Base-by-base conservation (phyloP, 2,888 invertebrate species). In the Hirudinaria manillensis region DNA sequence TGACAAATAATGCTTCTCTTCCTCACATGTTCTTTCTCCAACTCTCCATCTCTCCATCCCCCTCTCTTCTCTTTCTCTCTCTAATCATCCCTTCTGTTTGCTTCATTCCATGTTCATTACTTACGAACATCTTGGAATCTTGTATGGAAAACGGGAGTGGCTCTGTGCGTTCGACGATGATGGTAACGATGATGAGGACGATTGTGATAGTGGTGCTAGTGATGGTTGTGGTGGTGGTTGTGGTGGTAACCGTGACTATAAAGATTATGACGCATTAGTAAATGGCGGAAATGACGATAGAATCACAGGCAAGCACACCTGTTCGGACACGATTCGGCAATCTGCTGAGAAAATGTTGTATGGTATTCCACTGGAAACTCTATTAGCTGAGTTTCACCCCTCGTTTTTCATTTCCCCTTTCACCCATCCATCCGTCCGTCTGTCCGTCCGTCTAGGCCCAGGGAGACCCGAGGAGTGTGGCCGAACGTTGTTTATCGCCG, bases 351-450 rank as follows among this genome's bases (percentile, higher is more conserved):
- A 61, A n/a, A 45, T 6, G 10, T 45, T 45, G 45, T 45, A 45
- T 45, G 16, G 45, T 45, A 45, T 16, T 1, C 45, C 45, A 45
- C 45, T 45, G 45, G 45, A 45, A 45, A 45, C 45, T 10, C 45
- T 45, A 45, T 45, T 45, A 45, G 45, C 45, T 16, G 6, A 16
- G 45, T 45, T 45, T 16, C 45, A 45, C 45, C 45, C 16, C 45
- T n/a, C 13, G 45, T 45, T 3, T 45, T 61, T 10, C 24, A 53
- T 61, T 29, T 29, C 24, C 29, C 24, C 19, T 2, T 61, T 29
- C 61, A n/a, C n/a, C 61, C 61, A 4, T 61, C 61, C 61, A 61
- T 61, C 61, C 61, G n/a, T 16, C 61, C 13, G n/a, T 61, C 61
- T 10, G 7, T 61, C 61, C 61, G n/a, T 61, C 61, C 61, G n/a